Conservation (phyloP, 1,140 invertebrate genomes). For the Heliconius eleuchia region DNA sequence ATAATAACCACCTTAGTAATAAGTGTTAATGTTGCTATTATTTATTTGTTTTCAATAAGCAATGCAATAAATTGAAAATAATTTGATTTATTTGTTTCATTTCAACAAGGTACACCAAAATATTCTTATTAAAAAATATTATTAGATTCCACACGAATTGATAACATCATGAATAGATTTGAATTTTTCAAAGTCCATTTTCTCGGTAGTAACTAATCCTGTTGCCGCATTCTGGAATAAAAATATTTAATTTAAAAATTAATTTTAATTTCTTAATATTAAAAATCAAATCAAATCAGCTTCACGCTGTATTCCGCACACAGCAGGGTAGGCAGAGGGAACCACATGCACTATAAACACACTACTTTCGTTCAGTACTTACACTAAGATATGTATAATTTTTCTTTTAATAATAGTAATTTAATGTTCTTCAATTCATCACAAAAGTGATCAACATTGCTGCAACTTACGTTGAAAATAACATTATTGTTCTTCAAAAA, state of each 20-base stretch:
- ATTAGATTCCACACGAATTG: slow-evolving; percentile 50
- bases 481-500: slow-evolving; percentile 77
- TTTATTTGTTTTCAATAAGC: slow-evolving; percentile 55
- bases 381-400: no score
- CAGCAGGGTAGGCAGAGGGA: no score
- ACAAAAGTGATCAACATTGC: no score
- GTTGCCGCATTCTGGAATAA: slow-evolving; percentile 70
- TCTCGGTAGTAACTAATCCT: slow-evolving; percentile 68
- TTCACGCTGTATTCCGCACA: not conserved
- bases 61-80: slow-evolving; percentile 43
- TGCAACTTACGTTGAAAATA: slow-evolving; percentile 68
- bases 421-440: no score
- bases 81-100: slow-evolving; percentile 31
- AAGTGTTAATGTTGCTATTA: slow-evolving; percentile 51
- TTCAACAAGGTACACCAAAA: not conserved
- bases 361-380: no score
- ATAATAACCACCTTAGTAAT: not conserved
- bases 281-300: no score
- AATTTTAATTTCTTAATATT: slow-evolving; percentile 6
- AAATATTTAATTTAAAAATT: slow-evolving; percentile 8
- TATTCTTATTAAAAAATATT: not conserved
- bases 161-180: slow-evolving; percentile 72
- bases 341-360: no score
- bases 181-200: slow-evolving; percentile 74
- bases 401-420: no score